These are phyloP conservation scores for Monochamus alternatus DNA, from an alignment of 2,888 invertebrate species.

Conservation along the genomic window DNA sequence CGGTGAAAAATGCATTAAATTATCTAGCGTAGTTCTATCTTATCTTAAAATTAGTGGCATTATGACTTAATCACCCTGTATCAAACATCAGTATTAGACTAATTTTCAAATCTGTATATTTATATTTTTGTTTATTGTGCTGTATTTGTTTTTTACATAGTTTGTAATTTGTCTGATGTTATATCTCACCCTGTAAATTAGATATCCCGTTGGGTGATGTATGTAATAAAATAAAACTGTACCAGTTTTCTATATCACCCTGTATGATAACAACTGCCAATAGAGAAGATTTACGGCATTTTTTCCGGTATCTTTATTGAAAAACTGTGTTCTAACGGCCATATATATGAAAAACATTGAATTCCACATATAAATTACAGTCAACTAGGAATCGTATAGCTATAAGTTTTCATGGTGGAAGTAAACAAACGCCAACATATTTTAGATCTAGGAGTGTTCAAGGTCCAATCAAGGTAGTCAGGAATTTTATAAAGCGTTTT, in stretches of 20 bases:
- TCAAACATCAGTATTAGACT: too few species aligned
- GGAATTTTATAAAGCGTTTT: slow-evolving; percentile 44
- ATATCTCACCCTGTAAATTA: too few species aligned
- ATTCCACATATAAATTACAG: slow-evolving; percentile 50
- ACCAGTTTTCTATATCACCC: background rate
- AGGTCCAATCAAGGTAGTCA: slow-evolving; percentile 45
- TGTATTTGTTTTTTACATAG: too few species aligned
- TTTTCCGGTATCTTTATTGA: slow-evolving; percentile 22
- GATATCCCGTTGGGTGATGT: too few species aligned
- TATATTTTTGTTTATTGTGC: too few species aligned
- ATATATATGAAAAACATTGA: slow-evolving; percentile 34
- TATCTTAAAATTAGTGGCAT: too few species aligned
- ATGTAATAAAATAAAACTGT: too few species aligned
- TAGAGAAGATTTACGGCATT: background rate
- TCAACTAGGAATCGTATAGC: slow-evolving; percentile 36
- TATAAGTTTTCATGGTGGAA: slow-evolving; percentile 44
- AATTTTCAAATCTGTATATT: too few species aligned
- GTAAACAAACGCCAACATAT: slow-evolving; percentile 46
- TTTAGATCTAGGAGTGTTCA: slow-evolving; percentile 45
- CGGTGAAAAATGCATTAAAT: too few species aligned
- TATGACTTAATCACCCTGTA: too few species aligned
- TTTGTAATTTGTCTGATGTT: too few species aligned
- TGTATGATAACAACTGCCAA: background rate
- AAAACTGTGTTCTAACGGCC: slow-evolving; percentile 19
- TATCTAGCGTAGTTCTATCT: too few species aligned